Base-by-base conservation (phyloP, 2,797 vertebrate genomes). In the Cottoperca gobio region DNA sequence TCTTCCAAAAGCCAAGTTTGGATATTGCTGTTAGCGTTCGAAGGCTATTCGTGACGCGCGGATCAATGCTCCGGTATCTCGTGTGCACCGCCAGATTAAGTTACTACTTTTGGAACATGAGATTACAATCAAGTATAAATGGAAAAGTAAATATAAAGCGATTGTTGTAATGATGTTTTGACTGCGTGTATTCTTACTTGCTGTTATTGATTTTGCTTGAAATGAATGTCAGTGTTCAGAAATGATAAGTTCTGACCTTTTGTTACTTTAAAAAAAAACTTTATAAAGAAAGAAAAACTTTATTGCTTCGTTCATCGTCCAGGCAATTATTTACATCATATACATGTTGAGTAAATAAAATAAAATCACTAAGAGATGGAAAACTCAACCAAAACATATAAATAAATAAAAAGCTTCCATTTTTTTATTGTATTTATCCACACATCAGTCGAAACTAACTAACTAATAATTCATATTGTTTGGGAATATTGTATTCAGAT, bases 1-100 rank as follows among this genome's bases (percentile, higher is more conserved):
- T 7, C 21, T 11, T 26, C 23, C 19, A 55, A 43, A 21, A 39
- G 76, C 63, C 31, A 48, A 64, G 55, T 43, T 43, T 55, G 61
- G 50, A 17, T 73, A 66, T 59, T 35, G 70, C 57, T 70, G 49
- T 66, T 40, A 68, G 39, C 40, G 43, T 74, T 79, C 80, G 28
- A 40, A 45, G 17, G 45, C 26, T 54, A n/a, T n/a, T n/a, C n/a
- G n/a, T n/a, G n/a, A n/a, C n/a, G n/a, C n/a, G n/a, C n/a, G n/a
- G n/a, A n/a, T 69, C 45, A 3, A 46, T 6, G 3, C 35, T 21
- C 10, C 0, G 19, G 35, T 13, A 61, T n/a, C n/a, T n/a, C n/a
- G n/a, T n/a, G n/a, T 11, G 8, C 8, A 16, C 37, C 31, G 1
- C 21, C 12, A 19, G 19, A 17, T 63, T 49, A 33, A 2, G 37